Base-by-base conservation (phyloP, 2,888 invertebrate genomes). In the Limnephilus auricula region DNA sequence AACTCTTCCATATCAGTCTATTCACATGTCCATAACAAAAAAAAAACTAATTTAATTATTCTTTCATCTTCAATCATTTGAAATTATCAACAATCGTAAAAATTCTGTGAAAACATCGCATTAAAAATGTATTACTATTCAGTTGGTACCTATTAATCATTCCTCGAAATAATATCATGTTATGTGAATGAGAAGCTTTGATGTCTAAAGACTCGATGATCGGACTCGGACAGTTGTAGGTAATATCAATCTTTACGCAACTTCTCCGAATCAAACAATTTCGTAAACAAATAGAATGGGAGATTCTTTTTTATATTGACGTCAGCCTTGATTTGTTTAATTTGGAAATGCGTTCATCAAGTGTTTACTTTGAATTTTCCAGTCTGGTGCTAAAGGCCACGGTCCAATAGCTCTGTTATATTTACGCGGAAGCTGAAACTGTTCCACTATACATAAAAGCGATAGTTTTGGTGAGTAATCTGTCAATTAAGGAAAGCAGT, bases 291-390 rank as follows among this genome's bases (percentile, higher is more conserved):
- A 31, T 31, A 6, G 31, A 31, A 30, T 78, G 88, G 31, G 88
- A 34, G 34, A 88, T 45, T 78, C 65, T 31, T 50, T 88, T 87
- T 78, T 50, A 30, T 88, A 30, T 13, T 85, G 40, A 85, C 85
- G 85, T 85, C 45, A 40, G n/a, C 40, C 30, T n/a, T 85, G 85
- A 40, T 85, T 85, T 85, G 34, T 85, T 85, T 45, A 34, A 82
- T 82, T 30, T 25, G 85, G 18, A n/a, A 30, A n/a, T 85, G 10
- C n/a, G 50, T 85, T 85, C 40, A 40, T 45, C 45, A 50, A 45
- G 30, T 45, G 50, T 85, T 45, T 85, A 85, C 40, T 50, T 31
- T 32, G 31, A 15, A 25, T 65, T 65, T 87, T 34, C 78, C 87
- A 85, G 87, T 87, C 86, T n/a, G 34, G 3, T 32, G 86, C 32